These are phyloP conservation scores for Penelope pileata DNA, from an alignment of 2,113 vertebrate species.

Conservation along the genomic window DNA sequence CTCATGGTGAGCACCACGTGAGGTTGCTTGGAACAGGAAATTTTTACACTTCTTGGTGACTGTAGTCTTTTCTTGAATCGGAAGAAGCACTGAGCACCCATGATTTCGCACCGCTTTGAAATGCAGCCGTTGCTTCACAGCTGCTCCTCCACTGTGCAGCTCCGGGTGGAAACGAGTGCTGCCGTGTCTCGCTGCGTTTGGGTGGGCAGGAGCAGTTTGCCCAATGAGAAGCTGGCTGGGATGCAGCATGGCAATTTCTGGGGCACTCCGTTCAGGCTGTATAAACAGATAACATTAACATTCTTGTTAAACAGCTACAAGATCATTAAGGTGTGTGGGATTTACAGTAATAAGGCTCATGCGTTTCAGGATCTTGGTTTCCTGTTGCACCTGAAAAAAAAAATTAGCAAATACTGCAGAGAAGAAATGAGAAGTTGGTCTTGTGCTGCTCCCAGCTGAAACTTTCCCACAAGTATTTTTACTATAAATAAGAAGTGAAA, in stretches of 20 bases:
- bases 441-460: conserved; percentile 42
- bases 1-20: not conserved
- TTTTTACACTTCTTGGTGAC: not conserved
- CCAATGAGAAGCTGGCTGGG: conserved; percentile 31
- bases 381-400: conserved; percentile 44
- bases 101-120: not conserved
- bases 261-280: conserved; percentile 14
- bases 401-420: conserved; percentile 28
- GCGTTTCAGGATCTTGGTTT: conserved; percentile 45
- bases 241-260: conserved; percentile 38
- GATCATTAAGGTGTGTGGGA: conserved; percentile 10
- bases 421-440: conserved; percentile 51
- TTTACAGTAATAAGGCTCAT: not conserved
- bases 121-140: not conserved
- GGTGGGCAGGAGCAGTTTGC: conserved; percentile 33
- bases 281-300: conserved; percentile 57
- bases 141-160: not conserved
- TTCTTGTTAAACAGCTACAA: conserved; percentile 32
- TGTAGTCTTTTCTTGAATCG: not conserved
- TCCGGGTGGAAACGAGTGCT: conserved; percentile 29
- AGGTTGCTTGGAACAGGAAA: not conserved
- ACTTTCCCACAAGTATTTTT: conserved; percentile 64
- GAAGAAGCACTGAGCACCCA: not conserved
- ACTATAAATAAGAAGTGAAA: conserved; percentile 65
- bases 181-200: not conserved